A percentile compares a stretch with the other conserved stretches of the same genome.
Conservation (phyloP, 2,113 vertebrate species). For the Colinus virginianus region DNA sequence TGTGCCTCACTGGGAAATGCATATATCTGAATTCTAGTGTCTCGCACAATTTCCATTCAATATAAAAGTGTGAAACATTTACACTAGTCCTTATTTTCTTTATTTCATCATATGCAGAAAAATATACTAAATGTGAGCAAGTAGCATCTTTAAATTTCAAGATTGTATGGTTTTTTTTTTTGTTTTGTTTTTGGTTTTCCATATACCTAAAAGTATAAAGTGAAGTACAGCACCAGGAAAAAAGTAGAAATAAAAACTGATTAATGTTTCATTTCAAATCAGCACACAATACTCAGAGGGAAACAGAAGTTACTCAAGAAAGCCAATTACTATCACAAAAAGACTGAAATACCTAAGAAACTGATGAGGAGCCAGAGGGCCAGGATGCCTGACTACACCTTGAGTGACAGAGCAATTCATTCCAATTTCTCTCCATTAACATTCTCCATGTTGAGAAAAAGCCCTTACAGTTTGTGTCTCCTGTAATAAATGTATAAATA, state of each 20-base stretch:
- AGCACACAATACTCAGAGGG: background rate
- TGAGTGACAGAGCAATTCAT: background rate
- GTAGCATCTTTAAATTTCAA: background rate
- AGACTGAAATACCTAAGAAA: background rate
- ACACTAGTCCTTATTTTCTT: background rate
- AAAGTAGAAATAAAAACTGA: background rate
- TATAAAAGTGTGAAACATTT: background rate
- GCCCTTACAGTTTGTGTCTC: background rate
- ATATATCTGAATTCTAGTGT: background rate
- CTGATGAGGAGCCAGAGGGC: background rate
- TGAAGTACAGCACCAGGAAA: background rate
- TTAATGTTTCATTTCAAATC: background rate
- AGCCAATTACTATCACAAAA: background rate
- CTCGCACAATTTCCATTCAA: background rate
- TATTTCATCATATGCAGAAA: background rate
- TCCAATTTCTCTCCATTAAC: background rate
- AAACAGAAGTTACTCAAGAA: background rate
- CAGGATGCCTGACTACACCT: background rate
- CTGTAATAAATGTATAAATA: background rate
- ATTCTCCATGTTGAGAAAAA: background rate
- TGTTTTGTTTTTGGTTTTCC: background rate
- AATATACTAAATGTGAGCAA: background rate
- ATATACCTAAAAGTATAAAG: background rate
- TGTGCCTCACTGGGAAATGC: background rate
- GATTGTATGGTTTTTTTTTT: too few species aligned